Base-by-base conservation (phyloP, 2,888 invertebrate species). In the Platypus cylindrus region DNA sequence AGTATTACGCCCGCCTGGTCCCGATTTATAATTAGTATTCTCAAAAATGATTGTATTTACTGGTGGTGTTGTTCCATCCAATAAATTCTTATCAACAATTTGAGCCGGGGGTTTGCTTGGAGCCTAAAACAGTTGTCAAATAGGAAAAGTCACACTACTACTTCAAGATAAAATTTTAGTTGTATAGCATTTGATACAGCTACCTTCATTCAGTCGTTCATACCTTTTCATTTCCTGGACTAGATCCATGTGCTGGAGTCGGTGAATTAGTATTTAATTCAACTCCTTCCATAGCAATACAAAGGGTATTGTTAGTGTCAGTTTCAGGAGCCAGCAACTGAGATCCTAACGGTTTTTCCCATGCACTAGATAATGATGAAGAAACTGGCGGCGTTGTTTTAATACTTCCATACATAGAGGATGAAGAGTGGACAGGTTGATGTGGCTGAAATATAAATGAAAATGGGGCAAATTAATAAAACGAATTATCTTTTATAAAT, bases 21-120 rank as follows among this genome's bases (percentile, higher is more conserved):
- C 77, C 44, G 78, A 74, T 57, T 86, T 86, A 57, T 81, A 87
- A 59, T 89, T 89, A 2, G 87, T 89, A 57, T 90, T 90, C 55
- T 90, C 89, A 55, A 90, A 89, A 45, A 90, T 87, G 33, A 90
- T 80, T 0, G 87, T 87, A 55, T 84, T 82, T 13, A 86, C 83
- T 2, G 85, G 84, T 0, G 83, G 77, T 3, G 81, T 80, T 3
- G 78, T 70, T 16, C 82, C 78, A 53, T 86, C 80, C 17, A 82
- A 60, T 1, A 77, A 70, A 17, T 71, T 68, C 43, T 62, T 61
- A 35, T 63, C 63, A 41, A 54, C 49, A 3, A 56, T 46, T 38
- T 56, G 56, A 35, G 40, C 41, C 4, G n/a, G n/a, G 41, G 35
- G 44, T 30, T 59, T 58, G 14, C 45, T 48, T 30, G 56, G 46